Evolutionary conservation across 2,113 vertebrate genomes (phyloP).

Genomic region (Actenoides lindsayi): DNA sequence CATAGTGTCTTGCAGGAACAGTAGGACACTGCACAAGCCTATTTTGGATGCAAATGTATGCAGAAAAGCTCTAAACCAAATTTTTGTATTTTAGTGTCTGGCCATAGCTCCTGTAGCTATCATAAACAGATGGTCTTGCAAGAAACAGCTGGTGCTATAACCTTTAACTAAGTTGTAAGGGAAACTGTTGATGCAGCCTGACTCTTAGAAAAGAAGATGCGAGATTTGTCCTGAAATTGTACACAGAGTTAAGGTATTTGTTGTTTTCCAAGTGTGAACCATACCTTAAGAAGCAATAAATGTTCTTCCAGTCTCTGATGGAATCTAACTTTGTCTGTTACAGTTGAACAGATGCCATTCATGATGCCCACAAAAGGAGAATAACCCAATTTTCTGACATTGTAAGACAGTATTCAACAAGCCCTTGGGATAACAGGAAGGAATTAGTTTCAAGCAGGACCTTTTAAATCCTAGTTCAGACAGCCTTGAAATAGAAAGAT

Average conservation of each 20-base stretch:
- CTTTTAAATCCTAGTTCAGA: neutral
- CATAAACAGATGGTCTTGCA: neutral
- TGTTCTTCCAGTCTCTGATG: neutral
- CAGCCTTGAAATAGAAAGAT: neutral
- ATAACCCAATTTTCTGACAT: neutral
- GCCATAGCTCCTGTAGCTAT: neutral
- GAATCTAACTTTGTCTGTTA: neutral
- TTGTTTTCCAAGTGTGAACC: neutral
- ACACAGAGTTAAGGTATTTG: neutral
- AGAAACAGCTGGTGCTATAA: neutral
- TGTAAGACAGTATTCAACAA: neutral
- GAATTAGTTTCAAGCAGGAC: neutral
- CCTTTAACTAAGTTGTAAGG: neutral
- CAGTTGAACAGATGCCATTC: neutral
- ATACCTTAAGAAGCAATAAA: neutral
- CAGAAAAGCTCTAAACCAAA: neutral
- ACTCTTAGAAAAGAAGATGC: neutral
- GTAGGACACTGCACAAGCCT: neutral
- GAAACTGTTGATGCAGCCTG: neutral
- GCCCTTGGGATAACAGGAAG: neutral
- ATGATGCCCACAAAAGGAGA: neutral
- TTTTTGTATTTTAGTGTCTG: neutral
- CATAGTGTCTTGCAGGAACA: neutral
- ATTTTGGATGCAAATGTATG: neutral
- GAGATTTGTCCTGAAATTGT: neutral